phyloP scores from a whole-genome alignment of 2,113 vertebrate genomes.

The Eidolon helvum region DNA sequence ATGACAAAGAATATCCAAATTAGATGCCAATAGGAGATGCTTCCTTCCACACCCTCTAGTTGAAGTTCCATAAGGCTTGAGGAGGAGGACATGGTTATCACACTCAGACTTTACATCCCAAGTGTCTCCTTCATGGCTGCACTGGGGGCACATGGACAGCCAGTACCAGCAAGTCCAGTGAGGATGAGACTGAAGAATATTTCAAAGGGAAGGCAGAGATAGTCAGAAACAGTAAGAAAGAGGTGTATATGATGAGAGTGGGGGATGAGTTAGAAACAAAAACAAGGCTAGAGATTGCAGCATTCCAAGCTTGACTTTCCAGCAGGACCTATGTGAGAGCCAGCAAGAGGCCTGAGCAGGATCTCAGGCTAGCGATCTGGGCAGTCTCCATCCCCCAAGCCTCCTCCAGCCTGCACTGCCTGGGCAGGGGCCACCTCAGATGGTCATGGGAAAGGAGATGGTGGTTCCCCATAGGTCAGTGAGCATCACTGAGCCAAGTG shows the following conservation, averaged over 20 bases:
- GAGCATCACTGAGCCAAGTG: neutral
- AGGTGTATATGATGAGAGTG: fast-evolving
- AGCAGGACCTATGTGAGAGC: neutral
- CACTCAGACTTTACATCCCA: neutral
- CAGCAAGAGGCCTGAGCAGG: neutral
- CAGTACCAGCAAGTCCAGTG: no score
- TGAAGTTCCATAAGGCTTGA: neutral
- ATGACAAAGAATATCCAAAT: neutral
- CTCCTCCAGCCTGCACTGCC: neutral
- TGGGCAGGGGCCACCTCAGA: neutral
- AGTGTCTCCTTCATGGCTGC: neutral
- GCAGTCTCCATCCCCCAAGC: no score
- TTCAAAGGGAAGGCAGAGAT: neutral
- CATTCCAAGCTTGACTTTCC: neutral
- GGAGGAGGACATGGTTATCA: neutral
- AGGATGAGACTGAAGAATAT: neutral
- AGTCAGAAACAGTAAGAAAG: neutral
- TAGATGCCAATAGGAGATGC: neutral
- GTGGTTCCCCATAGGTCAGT: neutral
- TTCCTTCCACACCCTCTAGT: neutral
- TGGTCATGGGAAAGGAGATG: no score
- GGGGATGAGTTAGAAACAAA: neutral
- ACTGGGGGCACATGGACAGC: neutral
- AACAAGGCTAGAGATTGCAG: fast-evolving
- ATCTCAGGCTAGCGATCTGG: neutral